phyloP scores from a whole-genome alignment of 2,113 vertebrate genomes.

The Myotis lucifugus region DNA sequence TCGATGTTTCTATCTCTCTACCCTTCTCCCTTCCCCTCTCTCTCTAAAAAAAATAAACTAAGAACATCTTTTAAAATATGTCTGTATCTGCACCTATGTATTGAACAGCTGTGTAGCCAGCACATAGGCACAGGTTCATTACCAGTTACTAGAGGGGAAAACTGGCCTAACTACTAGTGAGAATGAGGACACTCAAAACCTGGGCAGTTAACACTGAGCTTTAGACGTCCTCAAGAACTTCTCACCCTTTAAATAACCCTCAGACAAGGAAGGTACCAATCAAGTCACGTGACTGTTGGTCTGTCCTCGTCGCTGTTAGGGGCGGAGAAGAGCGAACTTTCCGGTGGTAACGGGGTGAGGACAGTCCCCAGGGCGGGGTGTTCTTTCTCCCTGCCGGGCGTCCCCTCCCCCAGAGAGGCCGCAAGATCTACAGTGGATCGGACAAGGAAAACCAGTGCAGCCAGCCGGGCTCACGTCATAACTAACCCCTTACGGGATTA shows the following conservation, averaged over 20 bases:
- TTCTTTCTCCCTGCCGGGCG: not conserved
- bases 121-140: not conserved
- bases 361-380: not conserved
- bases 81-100: not conserved
- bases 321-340: too few relatives aligned
- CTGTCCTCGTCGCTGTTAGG: not conserved
- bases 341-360: too few relatives aligned
- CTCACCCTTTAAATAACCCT: constrained; percentile 5
- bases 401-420: not conserved
- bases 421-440: too few relatives aligned
- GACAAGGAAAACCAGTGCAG: not conserved
- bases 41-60: not conserved
- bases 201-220: not conserved
- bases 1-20: not conserved
- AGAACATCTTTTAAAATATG: not conserved
- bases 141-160: not conserved
- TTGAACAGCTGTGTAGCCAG: not conserved
- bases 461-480: not conserved
- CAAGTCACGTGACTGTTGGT: not conserved
- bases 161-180: not conserved
- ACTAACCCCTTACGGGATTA: not conserved
- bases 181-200: constrained; percentile 7
- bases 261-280: not conserved
- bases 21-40: too few relatives aligned
- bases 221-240: not conserved